Evolutionary conservation across 2,888 invertebrate species (phyloP).

Genomic region (Rhimphoctona megacephalus): DNA sequence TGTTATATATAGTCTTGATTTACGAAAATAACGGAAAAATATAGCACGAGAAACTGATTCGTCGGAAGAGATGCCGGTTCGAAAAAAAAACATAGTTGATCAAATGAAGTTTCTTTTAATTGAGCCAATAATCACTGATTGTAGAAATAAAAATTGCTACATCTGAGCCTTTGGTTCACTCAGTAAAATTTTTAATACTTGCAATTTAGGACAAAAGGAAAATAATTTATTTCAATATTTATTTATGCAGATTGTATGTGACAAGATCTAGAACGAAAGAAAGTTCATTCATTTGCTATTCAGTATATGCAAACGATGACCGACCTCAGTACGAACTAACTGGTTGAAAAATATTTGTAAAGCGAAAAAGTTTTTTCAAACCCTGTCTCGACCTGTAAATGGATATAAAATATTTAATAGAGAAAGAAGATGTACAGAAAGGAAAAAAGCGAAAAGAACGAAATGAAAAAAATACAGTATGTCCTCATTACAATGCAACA

Average conservation of each 20-base stretch:
- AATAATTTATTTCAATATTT: slow-evolving; percentile 8
- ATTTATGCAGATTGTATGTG: neutral
- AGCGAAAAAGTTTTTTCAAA: slow-evolving; percentile 21
- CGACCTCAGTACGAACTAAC: neutral
- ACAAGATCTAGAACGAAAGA: neutral
- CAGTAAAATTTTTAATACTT: neutral
- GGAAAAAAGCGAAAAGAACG: neutral
- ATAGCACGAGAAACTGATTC: too few species aligned
- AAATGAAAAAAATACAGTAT: slow-evolving; percentile 6
- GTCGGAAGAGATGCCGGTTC: too few species aligned
- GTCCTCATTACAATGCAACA: slow-evolving; percentile 40
- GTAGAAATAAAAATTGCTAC: neutral
- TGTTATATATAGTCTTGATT: too few species aligned
- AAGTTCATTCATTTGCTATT: slow-evolving; percentile 28
- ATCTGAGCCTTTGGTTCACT: neutral
- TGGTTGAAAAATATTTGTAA: neutral
- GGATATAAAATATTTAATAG: slow-evolving; percentile 26
- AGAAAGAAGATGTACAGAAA: slow-evolving; percentile 7
- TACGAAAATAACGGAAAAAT: too few species aligned
- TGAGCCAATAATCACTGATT: neutral
- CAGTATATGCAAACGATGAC: slow-evolving; percentile 23
- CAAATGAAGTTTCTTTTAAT: too few species aligned
- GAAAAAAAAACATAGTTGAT: too few species aligned
- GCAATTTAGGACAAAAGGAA: neutral
- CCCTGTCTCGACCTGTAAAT: slow-evolving; percentile 17